Conservation (phyloP, 2,797 vertebrate genomes). For the Lagocephalus sceleratus region DNA sequence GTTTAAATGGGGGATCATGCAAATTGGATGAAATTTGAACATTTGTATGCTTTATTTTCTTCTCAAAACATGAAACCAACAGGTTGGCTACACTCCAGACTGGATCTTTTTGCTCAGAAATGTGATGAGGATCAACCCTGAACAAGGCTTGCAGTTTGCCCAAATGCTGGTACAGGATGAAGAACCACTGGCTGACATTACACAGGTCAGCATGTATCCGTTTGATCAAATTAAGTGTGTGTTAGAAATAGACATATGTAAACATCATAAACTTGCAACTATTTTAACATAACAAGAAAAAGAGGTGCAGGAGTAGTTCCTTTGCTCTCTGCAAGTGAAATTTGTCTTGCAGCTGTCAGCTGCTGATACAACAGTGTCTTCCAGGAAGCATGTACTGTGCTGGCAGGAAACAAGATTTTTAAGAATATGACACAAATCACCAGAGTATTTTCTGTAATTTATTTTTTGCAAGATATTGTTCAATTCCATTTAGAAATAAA, state of each 20-base stretch:
- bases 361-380: slow-evolving; percentile 40
- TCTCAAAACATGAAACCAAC: slow-evolving; percentile 2
- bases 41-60: neutral
- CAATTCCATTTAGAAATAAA: neutral
- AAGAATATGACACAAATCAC: slow-evolving; percentile 13
- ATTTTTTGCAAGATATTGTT: slow-evolving; percentile 3
- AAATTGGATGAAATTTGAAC: neutral
- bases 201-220: slow-evolving; percentile 83
- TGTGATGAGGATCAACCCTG: slow-evolving; percentile 97
- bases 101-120: slow-evolving; percentile 99
- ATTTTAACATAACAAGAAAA: slow-evolving; percentile 35
- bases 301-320: slow-evolving; percentile 21
- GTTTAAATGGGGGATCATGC: neutral
- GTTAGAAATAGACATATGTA: no score
- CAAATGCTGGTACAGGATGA: slow-evolving; percentile 99
- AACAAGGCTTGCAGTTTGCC: slow-evolving; percentile 97
- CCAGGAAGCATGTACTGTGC: slow-evolving; percentile 36
- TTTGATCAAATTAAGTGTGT: neutral
- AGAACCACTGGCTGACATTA: slow-evolving; percentile 97
- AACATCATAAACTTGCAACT: slow-evolving; percentile 1
- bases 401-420: slow-evolving; percentile 19
- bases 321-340: slow-evolving; percentile 37
- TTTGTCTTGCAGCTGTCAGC: slow-evolving; percentile 27
- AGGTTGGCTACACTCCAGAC: slow-evolving; percentile 98
- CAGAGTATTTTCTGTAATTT: neutral